Evolutionary conservation across 2,113 vertebrate genomes (phyloP).

Genomic region (Mellivora capensis): DNA sequence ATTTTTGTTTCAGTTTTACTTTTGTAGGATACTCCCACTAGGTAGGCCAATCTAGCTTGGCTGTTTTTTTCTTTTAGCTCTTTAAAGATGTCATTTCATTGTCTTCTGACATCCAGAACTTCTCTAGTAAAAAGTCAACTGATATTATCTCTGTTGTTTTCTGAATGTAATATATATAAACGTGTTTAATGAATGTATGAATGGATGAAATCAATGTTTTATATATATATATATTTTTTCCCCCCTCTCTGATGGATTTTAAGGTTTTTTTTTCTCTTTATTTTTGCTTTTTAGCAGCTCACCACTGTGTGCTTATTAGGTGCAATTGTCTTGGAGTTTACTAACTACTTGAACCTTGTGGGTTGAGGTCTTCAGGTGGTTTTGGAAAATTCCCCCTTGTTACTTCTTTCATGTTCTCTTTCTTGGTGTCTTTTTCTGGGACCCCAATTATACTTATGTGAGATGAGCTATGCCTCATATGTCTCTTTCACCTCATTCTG

Average conservation of each 20-base stretch:
- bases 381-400: neutral
- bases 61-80: neutral
- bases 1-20: neutral
- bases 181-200: too few relatives aligned
- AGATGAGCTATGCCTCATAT: neutral
- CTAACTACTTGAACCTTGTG: neutral
- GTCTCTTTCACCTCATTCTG: neutral
- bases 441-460: neutral
- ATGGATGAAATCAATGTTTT: too few relatives aligned
- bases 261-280: neutral
- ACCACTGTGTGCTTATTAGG: neutral
- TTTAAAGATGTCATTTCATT: neutral
- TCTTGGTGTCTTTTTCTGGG: neutral
- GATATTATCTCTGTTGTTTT: neutral
- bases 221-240: neutral
- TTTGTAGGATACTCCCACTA: neutral
- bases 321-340: neutral
- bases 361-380: neutral
- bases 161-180: neutral
- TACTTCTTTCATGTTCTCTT: neutral
- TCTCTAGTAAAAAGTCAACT: neutral
- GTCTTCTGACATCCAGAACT: neutral
- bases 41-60: neutral
- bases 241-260: neutral
- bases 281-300: neutral